Base-by-base conservation (phyloP, 1,140 invertebrate species). In the Paracyclopina nana region DNA sequence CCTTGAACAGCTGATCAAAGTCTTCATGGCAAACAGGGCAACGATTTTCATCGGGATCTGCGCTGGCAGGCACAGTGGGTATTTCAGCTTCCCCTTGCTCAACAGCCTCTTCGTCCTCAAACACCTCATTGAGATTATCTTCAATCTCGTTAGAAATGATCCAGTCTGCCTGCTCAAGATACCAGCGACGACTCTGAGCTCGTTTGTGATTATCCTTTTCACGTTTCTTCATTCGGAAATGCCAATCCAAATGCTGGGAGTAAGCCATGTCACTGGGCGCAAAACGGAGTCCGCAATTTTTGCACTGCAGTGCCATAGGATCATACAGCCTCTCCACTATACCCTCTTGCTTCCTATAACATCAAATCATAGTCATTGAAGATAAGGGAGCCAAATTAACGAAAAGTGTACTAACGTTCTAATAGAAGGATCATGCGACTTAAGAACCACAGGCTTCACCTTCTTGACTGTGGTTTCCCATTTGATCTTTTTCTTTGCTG, bases 241-340 rank as follows among this genome's bases (percentile, higher is more conserved):
- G 91, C 90, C 91, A 95, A 66, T 96, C 88, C 25, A 95, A 70
- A 67, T 95, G 91, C 61, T 87, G 81, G 54, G 82, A 82, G 61
- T 95, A 75, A 48, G 78, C 75, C 1, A 82, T 85, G 58, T 84
- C 77, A 61, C 86, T 80, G 0, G 82, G 76, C 9, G 79, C 77
- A 63, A 94, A 95, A 31, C 91, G 70, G 24, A 82, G 75, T 14
- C 88, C 88, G 67, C 90, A 96, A 20, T 85, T 85, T 50, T 82
- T 80, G 66, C 91, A 96, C 63, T 94, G 90, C 68, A 91, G 83
- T 5, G 90, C 87, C 49, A 74, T 71, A 16, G 40, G 50, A 20
- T 40, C 50, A 62, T 87, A 88, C 6, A 94, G 63, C 3, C 65
- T 62, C 5, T 71, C 60, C 9, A 84, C 72, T 1, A 85, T 65